These are phyloP conservation scores for Brachionichthys hirsutus DNA, from an alignment of 2,113 vertebrate species.

Conservation along the genomic window DNA sequence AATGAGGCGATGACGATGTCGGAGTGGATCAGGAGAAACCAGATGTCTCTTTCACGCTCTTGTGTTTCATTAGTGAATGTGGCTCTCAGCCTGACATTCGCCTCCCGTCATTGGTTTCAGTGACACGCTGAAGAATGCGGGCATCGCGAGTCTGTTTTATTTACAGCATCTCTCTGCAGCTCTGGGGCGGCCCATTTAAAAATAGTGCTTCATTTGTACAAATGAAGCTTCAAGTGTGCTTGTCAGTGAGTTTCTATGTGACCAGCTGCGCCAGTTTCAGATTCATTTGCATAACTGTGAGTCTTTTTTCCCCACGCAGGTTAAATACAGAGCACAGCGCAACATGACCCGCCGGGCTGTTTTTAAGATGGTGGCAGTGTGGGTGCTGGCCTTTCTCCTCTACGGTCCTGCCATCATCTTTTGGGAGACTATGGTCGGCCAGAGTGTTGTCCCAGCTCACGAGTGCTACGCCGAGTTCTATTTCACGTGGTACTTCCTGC, in stretches of 20 bases:
- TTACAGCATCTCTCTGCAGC: constrained; percentile 38
- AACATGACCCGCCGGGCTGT: constrained; percentile 75
- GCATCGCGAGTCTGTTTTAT: constrained; percentile 51
- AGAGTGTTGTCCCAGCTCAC: constrained; percentile 72
- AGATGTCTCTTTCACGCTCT: constrained; percentile 69
- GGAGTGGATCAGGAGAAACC: constrained; percentile 36
- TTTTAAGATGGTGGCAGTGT: constrained; percentile 81
- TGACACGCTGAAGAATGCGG: constrained; percentile 34
- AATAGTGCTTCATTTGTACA: constrained; percentile 27
- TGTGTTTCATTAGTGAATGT: constrained; percentile 48
- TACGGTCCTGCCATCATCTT: constrained; percentile 86
- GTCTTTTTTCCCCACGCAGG: constrained; percentile 65
- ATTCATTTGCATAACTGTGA: background rate
- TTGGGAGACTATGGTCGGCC: constrained; percentile 71
- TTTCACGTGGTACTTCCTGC: constrained; percentile 83
- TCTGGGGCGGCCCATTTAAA: constrained; percentile 19
- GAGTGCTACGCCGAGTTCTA: constrained; percentile 83
- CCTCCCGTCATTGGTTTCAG: constrained; percentile 32
- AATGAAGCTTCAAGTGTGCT: constrained; percentile 14
- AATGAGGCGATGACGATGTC: constrained; percentile 28
- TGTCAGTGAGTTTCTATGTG: constrained; percentile 12
- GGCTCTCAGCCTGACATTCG: constrained; percentile 36
- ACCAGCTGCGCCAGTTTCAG: constrained; percentile 33
- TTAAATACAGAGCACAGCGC: constrained; percentile 82
- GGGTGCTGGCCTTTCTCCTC: constrained; percentile 86